A percentile compares a stretch with the other conserved stretches of the same genome.
phyloP scores from a whole-genome alignment of 2,113 vertebrate species.

The Malurus cyaneus region DNA sequence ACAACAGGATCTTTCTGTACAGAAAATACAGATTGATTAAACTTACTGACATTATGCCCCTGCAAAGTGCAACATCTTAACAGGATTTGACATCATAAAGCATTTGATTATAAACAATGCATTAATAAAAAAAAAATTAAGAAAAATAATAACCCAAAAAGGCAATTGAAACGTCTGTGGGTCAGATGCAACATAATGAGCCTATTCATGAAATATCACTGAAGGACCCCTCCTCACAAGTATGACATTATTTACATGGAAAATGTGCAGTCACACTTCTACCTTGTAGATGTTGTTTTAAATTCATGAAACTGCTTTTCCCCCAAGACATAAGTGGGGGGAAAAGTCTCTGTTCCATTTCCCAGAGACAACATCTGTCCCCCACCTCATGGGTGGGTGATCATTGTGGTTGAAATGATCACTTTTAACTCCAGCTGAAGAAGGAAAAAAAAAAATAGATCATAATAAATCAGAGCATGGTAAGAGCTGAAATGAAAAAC shows the following conservation, averaged over 20 bases:
- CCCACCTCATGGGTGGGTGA: not conserved
- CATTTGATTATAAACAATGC: constrained; percentile 56
- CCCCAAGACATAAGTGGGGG: not conserved
- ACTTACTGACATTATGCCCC: constrained; percentile 14
- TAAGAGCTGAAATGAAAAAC: constrained; percentile 52
- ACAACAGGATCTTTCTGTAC: not conserved
- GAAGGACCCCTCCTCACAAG: constrained; percentile 50
- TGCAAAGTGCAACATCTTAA: constrained; percentile 55
- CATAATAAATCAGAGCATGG: constrained; percentile 53
- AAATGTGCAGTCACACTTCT: constrained; percentile 62
- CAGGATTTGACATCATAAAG: constrained; percentile 64
- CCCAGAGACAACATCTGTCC: not conserved
- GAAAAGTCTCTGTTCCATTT: constrained; percentile 23
- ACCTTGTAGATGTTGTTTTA: constrained; percentile 49
- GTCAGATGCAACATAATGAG: constrained; percentile 71
- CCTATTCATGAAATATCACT: constrained; percentile 62
- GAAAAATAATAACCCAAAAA: constrained; percentile 45
- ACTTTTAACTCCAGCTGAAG: constrained; percentile 6
- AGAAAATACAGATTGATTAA: constrained; percentile 19
- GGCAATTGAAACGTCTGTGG: constrained; percentile 55
- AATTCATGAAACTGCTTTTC: constrained; percentile 46
- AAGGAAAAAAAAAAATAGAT: constrained; percentile 50
- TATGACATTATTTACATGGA: constrained; percentile 72
- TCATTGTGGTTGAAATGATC: not conserved
- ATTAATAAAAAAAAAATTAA: constrained; percentile 14